Conservation (phyloP, 2,113 vertebrate genomes). For the Seriola aureovittata region DNA sequence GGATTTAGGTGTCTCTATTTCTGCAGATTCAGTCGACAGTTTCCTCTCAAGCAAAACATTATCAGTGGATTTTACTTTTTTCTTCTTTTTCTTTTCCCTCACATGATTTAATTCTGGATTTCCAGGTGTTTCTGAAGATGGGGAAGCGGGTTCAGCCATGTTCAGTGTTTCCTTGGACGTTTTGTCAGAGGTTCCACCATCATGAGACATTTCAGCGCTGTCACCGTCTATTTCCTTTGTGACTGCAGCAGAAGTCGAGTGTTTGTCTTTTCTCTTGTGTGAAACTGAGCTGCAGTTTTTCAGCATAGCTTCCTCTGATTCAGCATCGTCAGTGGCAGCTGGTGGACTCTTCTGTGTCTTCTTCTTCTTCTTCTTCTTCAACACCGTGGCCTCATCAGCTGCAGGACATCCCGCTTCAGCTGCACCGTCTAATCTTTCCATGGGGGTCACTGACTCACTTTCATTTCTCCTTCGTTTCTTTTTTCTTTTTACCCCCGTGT, state of each 20-base stretch:
- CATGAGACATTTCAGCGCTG: not conserved
- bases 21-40: not conserved
- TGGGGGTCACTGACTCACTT: not conserved
- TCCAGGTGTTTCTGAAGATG: not conserved
- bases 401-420: not conserved
- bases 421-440: not conserved
- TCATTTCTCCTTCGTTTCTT: constrained; percentile 24
- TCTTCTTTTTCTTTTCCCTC: constrained; percentile 17
- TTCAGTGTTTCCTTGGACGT: not conserved
- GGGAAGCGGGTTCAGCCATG: not conserved
- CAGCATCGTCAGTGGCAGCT: not conserved
- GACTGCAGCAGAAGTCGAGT: too few relatives aligned
- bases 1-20: not conserved
- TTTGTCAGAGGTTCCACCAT: not conserved
- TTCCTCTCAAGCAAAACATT: not conserved
- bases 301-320: not conserved
- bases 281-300: not conserved
- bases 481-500: constrained; percentile 7
- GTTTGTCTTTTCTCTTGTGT: not conserved
- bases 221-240: not conserved
- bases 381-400: not conserved
- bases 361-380: constrained; percentile 36
- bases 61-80: not conserved
- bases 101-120: not conserved
- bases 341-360: not conserved